phyloP scores from a whole-genome alignment of 1,140 invertebrate genomes.

The Drosophila asahinai region DNA sequence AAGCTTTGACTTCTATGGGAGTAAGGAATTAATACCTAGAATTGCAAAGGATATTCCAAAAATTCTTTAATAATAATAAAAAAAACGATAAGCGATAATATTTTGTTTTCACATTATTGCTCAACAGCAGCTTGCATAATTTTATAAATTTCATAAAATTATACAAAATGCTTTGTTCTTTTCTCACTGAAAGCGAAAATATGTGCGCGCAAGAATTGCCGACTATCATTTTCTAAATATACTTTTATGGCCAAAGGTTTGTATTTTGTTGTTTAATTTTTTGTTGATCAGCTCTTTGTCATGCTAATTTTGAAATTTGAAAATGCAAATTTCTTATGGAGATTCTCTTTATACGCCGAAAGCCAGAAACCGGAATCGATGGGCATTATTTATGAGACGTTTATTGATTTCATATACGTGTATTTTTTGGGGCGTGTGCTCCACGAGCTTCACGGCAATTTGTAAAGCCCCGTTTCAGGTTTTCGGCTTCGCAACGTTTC shows the following conservation, averaged over 20 bases:
- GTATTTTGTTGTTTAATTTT: background rate
- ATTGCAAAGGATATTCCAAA: background rate
- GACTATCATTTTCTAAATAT: slow-evolving; percentile 40
- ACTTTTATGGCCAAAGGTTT: slow-evolving; percentile 31
- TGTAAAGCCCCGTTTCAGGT: slow-evolving; percentile 56
- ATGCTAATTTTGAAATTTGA: slow-evolving; percentile 67
- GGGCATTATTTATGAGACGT: slow-evolving; percentile 44
- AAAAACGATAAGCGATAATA: background rate
- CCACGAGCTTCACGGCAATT: slow-evolving; percentile 51
- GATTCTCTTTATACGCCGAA: slow-evolving; percentile 45
- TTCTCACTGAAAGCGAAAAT: slow-evolving; percentile 60
- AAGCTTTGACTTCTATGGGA: background rate
- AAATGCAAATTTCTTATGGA: slow-evolving; percentile 55
- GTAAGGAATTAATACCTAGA: background rate
- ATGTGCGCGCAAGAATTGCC: slow-evolving; percentile 22
- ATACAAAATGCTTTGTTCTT: slow-evolving; percentile 4
- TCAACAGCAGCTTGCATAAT: slow-evolving; percentile 36
- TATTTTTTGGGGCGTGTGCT: slow-evolving; percentile 42
- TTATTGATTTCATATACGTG: slow-evolving; percentile 48
- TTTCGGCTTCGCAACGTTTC: slow-evolving; percentile 6
- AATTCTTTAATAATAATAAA: background rate
- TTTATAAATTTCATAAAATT: background rate
- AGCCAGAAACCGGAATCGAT: slow-evolving; percentile 44
- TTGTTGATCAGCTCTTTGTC: slow-evolving; percentile 45
- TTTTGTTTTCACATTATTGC: slow-evolving; percentile 4